Percentiles rank a stretch among this genome's conserved stretches.
These are phyloP conservation scores for Epinotia nisella DNA, from an alignment of 2,888 invertebrate species.

Conservation along the genomic window DNA sequence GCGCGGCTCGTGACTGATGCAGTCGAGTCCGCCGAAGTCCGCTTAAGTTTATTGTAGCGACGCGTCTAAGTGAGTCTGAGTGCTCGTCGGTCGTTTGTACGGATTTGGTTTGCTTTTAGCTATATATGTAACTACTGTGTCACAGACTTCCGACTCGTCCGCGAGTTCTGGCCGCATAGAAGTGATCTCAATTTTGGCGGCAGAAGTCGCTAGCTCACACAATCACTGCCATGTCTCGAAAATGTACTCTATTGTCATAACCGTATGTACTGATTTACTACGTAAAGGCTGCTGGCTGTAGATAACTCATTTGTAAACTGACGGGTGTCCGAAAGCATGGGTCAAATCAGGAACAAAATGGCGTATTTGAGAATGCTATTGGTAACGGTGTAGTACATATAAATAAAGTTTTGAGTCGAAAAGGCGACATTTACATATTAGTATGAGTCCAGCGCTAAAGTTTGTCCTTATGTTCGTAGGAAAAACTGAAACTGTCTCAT, in stretches of 20 bases:
- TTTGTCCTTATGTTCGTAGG: too few relatives aligned
- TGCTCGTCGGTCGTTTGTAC: neutral
- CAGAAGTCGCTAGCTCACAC: constrained; percentile 57
- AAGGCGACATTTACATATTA: too few relatives aligned
- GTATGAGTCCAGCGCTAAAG: too few relatives aligned
- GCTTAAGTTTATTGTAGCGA: too few relatives aligned
- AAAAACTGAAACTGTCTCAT: too few relatives aligned
- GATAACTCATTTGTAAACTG: constrained; percentile 26
- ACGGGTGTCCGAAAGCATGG: neutral
- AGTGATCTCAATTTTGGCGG: constrained; percentile 77
- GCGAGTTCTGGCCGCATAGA: constrained; percentile 65
- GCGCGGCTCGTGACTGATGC: too few relatives aligned
- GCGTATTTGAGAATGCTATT: too few relatives aligned
- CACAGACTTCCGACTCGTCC: constrained; percentile 38
- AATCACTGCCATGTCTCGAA: constrained; percentile 71
- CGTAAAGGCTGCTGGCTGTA: constrained; percentile 57
- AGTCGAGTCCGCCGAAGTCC: too few relatives aligned
- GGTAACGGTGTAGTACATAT: too few relatives aligned
- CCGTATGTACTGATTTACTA: constrained; percentile 54
- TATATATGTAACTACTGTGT: neutral
- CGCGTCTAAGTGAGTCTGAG: too few relatives aligned
- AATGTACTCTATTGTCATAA: constrained; percentile 55
- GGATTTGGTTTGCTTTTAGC: neutral
- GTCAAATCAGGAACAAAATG: too few relatives aligned
- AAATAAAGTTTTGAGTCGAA: too few relatives aligned